These are phyloP conservation scores for Allygus modestus DNA, from an alignment of 2,888 invertebrate species.

Conservation along the genomic window DNA sequence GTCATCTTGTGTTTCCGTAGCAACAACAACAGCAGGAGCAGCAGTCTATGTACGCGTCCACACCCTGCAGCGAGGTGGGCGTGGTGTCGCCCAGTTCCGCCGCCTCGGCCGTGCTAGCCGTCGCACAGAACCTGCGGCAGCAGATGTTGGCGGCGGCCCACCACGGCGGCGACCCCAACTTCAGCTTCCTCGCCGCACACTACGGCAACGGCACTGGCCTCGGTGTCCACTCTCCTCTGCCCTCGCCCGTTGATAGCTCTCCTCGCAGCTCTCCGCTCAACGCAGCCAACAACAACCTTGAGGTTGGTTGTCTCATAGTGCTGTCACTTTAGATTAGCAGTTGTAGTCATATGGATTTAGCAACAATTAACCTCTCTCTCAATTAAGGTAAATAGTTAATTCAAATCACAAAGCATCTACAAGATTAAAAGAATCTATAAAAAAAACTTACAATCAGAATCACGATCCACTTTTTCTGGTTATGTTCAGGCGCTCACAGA, in stretches of 20 bases:
- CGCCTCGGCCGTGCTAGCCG: constrained; percentile 91
- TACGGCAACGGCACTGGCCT: constrained; percentile 67
- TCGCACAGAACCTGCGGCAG: constrained; percentile 90
- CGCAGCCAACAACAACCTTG: constrained; percentile 71
- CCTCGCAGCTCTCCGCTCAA: constrained; percentile 69
- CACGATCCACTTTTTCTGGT: no score
- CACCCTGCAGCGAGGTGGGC: constrained; percentile 42
- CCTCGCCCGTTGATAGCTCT: constrained; percentile 71
- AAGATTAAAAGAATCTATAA: no score
- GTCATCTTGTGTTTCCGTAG: no score
- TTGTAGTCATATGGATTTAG: no score
- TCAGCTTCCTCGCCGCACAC: constrained; percentile 76
- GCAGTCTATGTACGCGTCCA: constrained; percentile 59
- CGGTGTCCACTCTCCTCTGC: constrained; percentile 73
- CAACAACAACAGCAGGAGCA: constrained; percentile 59
- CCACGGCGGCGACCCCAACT: constrained; percentile 68
- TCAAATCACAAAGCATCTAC: no score
- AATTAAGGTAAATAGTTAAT: no score
- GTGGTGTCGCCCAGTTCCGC: constrained; percentile 82
- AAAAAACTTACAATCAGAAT: no score
- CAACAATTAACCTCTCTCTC: no score
- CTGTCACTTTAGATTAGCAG: background rate
- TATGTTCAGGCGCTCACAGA: no score
- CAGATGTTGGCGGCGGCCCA: constrained; percentile 85
- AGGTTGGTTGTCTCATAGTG: no score